Evolutionary conservation across 2,888 invertebrate genomes (phyloP), one percentile per base, ranked within the genome.

Genomic region (Nemotelus nigrinus): DNA sequence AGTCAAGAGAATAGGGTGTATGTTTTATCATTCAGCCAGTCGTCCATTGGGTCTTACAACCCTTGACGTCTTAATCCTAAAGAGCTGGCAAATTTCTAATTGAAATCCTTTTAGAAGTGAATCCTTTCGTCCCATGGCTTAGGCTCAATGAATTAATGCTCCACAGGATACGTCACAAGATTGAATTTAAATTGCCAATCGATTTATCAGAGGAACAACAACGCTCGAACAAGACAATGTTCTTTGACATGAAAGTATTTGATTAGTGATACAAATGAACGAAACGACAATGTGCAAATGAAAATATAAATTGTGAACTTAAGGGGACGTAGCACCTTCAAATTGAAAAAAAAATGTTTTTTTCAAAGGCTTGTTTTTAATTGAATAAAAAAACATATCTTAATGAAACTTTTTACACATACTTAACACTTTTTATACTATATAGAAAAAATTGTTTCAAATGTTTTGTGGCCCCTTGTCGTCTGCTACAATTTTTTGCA

Each of bases 171-270:
- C 58, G 58, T 72, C 72, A 72, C 72, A 58, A 58, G 72, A 72
- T 72, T 72, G 72, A 72, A 72, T 72, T 72, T 72, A 72, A 72
- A 72, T 72, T 72, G 58, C 72, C 53, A 72, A 72, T 72, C 72
- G 72, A 72, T 72, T 72, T 72, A 72, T 72, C 58, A 72, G 58
- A 58, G 58, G 43, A 57, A 10, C 44, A 72, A 25, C 8, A 47
- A 7, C 48, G 47, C 25, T 25, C 0, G 45, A n/a, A 50, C 7
- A 48, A 53, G 48, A 68, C 39, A 10, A 65, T 65, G 65, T 10
- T 72, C 45, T 58, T 41, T 60, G 72, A 72, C 60, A 72, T 58
- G 68, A 68, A 3, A 43, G 7, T 53, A 68, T 39, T 53, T 39
- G 41, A 50, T 53, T 39, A 3, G 68, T 53, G 68, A 68, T 4